Base-by-base conservation (phyloP, 1,140 invertebrate genomes). In the Drosophila bocqueti region DNA sequence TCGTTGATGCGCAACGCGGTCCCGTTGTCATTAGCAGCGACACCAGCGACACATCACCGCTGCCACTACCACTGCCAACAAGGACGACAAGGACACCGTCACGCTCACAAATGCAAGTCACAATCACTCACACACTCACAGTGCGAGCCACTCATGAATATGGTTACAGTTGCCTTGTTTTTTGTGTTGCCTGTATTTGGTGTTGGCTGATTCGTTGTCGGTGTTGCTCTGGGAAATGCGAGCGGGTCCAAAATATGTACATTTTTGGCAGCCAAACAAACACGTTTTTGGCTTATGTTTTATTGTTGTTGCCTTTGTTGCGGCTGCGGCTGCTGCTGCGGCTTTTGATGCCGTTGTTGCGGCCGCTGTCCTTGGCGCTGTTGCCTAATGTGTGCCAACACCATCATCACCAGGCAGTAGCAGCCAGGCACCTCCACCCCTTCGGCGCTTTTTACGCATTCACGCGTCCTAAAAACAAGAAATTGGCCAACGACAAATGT, bases 211-310 rank as follows among this genome's bases (percentile, higher is more conserved):
- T 61, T 40, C 26, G 24, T 59, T 52, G 49, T 52, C 24, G 46
- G 29, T 61, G 49, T 67, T 55, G 79, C 80, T 75, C 76, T 74
- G 84, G 83, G 76, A 83, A 80, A 67, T 80, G 71, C 61, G 60
- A 80, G 46, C 49, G 63, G 64, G 64, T 68, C 62, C 79, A 67
- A 71, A 87, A 84, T 89, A 49, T 49, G 47, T 49, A 89, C 83
- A 90, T 89, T 89, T 89, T 89, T 89, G 84, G 84, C 84, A 84
- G 76, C 67, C 84, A 89, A 89, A 89, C 84, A 89, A 89, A 89
- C 84, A 89, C 74, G 87, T 90, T 89, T 89, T 75, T 71, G 76
- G 75, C 76, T 78, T 78, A 78, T 78, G 65, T 78, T 78, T 78
- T 78, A 78, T 78, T 78, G 74, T 74, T 67, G 79, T 63, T 79